Evolutionary conservation across 2,888 invertebrate genomes (phyloP), one percentile per base, ranked within the genome.

Genomic region (Metalampra italica): DNA sequence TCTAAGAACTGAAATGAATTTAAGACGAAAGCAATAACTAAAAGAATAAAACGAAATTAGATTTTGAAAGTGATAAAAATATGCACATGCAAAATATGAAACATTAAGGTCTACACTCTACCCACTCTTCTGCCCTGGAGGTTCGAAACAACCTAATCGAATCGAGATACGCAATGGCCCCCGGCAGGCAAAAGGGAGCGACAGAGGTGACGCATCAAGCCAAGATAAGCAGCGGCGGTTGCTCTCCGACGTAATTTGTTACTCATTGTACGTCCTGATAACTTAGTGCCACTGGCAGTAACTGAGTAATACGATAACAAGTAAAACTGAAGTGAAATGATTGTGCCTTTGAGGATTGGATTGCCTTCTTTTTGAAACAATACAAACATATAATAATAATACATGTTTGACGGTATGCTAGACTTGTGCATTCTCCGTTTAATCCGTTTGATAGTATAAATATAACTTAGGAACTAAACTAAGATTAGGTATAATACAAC

Each of bases 201-300:
- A 30, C 13, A 11, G 12, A 39, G 38, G 32, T 32, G 40, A 46
- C 30, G 39, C 30, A 30, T 46, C 39, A 1, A 29, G 52, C 43
- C 29, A 47, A 56, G 60, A 60, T 59, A 62, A 58, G 43, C 49
- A 22, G 22, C n/a, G 29, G 12, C 45, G 29, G 42, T 30, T 30
- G 42, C 30, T 42, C 30, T n/a, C 12, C 12, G 9, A 62, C 71
- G 71, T 81, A 76, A 82, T 83, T 83, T 82, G 82, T 83, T 76
- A 78, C 78, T 76, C 76, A 79, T 79, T 78, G 77, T 71, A 64
- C 60, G 65, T 68, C 59, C 64, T 68, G 78, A 82, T 82, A 82
- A 73, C 71, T 42, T 11, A 8, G 41, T 22, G 42, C 29, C 7
- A 9, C 22, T 71, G 60, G 67, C 71, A 71, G 73, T 70, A 64